Percentiles rank a stretch among this genome's conserved stretches.
These are phyloP conservation scores for Oreortyx pictus DNA, from an alignment of 2,797 vertebrate genomes.

Conservation along the genomic window DNA sequence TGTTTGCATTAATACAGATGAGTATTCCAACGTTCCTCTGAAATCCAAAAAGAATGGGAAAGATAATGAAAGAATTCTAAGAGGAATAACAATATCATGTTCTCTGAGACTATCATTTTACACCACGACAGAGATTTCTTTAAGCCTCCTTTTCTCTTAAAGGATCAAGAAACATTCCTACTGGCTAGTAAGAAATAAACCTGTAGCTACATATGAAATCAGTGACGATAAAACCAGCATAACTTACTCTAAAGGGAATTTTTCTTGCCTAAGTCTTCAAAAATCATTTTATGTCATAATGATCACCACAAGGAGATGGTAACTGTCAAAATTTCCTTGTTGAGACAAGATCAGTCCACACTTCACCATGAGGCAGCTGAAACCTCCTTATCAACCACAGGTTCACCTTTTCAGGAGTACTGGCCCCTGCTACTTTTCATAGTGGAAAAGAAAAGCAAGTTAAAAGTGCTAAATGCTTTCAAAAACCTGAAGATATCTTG, in stretches of 20 bases:
- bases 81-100: constrained; percentile 74
- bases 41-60: constrained; percentile 74
- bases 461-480: constrained; percentile 6
- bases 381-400: constrained; percentile 39
- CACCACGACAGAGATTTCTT: constrained; percentile 50
- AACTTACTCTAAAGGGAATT: constrained; percentile 56
- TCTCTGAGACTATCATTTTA: constrained; percentile 58
- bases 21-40: constrained; percentile 64
- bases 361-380: constrained; percentile 57
- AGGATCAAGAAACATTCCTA: constrained; percentile 26
- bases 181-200: constrained; percentile 65
- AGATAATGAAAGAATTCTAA: constrained; percentile 70
- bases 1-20: constrained; percentile 69
- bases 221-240: constrained; percentile 69
- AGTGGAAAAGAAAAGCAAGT: constrained; percentile 24
- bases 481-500: constrained; percentile 23
- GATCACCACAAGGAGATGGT: constrained; percentile 62
- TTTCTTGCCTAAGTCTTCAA: constrained; percentile 69
- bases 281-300: constrained; percentile 72
- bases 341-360: constrained; percentile 68
- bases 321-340: constrained; percentile 70
- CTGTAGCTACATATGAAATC: constrained; percentile 13
- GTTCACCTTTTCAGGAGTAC: constrained; percentile 34
- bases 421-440: background rate
- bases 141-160: constrained; percentile 63